These are phyloP conservation scores for Acanthoscelides obtectus DNA, from an alignment of 2,888 invertebrate genomes.

Conservation along the genomic window DNA sequence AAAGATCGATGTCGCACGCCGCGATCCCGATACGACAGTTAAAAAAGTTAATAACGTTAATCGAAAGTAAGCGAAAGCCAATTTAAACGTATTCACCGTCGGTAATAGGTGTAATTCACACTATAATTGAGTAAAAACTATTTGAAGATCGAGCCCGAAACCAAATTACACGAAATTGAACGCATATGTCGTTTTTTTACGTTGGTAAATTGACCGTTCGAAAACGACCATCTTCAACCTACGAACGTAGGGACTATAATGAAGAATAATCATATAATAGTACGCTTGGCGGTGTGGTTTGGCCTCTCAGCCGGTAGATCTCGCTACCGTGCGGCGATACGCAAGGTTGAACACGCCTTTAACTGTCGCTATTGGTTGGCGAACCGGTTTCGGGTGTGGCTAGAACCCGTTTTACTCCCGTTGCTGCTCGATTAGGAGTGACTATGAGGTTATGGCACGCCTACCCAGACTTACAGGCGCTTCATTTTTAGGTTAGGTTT, in stretches of 20 bases:
- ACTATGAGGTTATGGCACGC: conserved; percentile 30
- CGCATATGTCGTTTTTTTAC: conserved; percentile 47
- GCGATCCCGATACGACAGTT: conserved; percentile 18
- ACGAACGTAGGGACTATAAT: conserved; percentile 51
- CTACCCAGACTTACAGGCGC: conserved; percentile 45
- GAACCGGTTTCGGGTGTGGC: conserved; percentile 21
- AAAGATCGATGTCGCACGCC: background rate
- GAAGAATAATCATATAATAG: conserved; percentile 53
- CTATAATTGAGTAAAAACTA: conserved; percentile 48
- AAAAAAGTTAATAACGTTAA: conserved; percentile 37
- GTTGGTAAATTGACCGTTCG: conserved; percentile 47
- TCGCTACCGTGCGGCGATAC: conserved; percentile 44
- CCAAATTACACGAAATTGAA: conserved; percentile 50
- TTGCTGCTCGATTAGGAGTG: conserved; percentile 28
- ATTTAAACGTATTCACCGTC: conserved; percentile 40
- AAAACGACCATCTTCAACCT: conserved; percentile 49
- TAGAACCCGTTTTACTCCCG: conserved; percentile 34
- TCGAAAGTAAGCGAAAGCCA: conserved; percentile 35
- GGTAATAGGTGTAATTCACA: conserved; percentile 50
- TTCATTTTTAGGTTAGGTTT: conserved; percentile 45
- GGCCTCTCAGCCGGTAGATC: conserved; percentile 42
- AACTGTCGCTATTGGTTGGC: conserved; percentile 32
- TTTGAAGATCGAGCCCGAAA: conserved; percentile 47
- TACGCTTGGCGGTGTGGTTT: conserved; percentile 44
- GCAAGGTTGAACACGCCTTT: conserved; percentile 28